A percentile compares a stretch with the other conserved stretches of the same genome.
phyloP scores from a whole-genome alignment of 1,140 invertebrate genomes.

The Drosophila subpulchrella region DNA sequence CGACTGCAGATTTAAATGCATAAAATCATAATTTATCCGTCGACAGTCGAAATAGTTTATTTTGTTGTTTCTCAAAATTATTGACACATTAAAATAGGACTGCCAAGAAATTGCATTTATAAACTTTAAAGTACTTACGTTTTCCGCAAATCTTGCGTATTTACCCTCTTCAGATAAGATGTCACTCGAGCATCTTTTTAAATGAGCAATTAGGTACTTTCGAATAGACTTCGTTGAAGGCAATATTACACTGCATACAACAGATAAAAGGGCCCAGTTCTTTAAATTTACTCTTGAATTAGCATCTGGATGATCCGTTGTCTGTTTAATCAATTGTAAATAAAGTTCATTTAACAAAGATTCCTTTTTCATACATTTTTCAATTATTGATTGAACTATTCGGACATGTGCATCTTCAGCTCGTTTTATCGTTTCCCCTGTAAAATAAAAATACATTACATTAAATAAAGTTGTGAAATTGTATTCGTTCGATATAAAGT shows the following conservation, averaged over 20 bases:
- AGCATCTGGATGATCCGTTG: conserved; percentile 96
- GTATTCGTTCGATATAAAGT: no score
- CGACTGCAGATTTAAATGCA: no score
- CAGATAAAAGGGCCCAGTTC: conserved; percentile 96
- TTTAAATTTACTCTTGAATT: conserved; percentile 94
- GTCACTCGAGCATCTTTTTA: conserved; percentile 95
- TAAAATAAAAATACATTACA: not conserved
- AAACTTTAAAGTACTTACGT: conserved; percentile 85
- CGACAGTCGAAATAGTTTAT: no score
- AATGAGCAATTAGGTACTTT: conserved; percentile 95
- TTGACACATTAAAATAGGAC: no score
- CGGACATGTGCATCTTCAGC: conserved; percentile 95
- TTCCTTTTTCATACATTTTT: conserved; percentile 95
- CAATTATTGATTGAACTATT: conserved; percentile 94
- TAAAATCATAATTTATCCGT: no score
- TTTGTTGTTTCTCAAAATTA: no score
- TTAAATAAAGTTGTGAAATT: not conserved
- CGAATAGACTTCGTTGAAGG: conserved; percentile 93
- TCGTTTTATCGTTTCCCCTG: conserved; percentile 75
- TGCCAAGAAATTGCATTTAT: no score
- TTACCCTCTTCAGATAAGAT: conserved; percentile 96
- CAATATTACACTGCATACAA: conserved; percentile 94
- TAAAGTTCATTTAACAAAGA: conserved; percentile 95
- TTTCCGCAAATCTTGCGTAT: conserved; percentile 96
- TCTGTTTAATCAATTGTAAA: conserved; percentile 96